Evolutionary conservation across 2,888 invertebrate species (phyloP).

Genomic region (Branchellion lobata): DNA sequence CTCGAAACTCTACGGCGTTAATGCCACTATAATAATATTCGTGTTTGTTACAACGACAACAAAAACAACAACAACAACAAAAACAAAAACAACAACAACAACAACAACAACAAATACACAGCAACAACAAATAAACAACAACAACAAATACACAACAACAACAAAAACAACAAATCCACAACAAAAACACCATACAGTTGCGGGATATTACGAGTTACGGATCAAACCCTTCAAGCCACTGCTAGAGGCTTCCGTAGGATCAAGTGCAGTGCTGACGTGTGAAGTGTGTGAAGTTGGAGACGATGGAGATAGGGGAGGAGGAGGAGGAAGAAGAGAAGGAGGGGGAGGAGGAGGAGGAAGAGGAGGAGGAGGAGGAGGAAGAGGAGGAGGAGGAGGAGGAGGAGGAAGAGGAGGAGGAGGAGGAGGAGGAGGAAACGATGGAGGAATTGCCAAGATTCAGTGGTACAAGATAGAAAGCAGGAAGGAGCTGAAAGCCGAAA

Average conservation of each 20-base stretch:
- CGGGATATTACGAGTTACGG: constrained; percentile 30
- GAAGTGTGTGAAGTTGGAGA: constrained; percentile 41
- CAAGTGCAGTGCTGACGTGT: constrained; percentile 32
- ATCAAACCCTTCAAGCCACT: constrained; percentile 30
- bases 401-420: neutral
- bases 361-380: constrained; percentile 1
- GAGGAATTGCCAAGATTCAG: constrained; percentile 15
- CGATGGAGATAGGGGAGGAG: constrained; percentile 1
- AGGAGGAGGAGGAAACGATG: neutral
- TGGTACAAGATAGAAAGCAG: constrained; percentile 19
- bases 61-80: no score
- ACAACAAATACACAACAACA: no score
- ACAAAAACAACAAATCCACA: no score
- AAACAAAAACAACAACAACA: no score
- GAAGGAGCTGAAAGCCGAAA: constrained; percentile 30
- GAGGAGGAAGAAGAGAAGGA: neutral
- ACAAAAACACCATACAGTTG: no score
- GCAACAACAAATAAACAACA: no score
- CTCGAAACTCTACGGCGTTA: no score
- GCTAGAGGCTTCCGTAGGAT: constrained; percentile 28
- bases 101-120: no score
- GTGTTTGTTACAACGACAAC: no score
- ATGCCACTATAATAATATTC: no score
- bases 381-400: constrained; percentile 2
- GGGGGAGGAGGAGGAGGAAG: constrained; percentile 12